phyloP scores from a whole-genome alignment of 2,797 vertebrate species.

The Luscinia megarhynchos region DNA sequence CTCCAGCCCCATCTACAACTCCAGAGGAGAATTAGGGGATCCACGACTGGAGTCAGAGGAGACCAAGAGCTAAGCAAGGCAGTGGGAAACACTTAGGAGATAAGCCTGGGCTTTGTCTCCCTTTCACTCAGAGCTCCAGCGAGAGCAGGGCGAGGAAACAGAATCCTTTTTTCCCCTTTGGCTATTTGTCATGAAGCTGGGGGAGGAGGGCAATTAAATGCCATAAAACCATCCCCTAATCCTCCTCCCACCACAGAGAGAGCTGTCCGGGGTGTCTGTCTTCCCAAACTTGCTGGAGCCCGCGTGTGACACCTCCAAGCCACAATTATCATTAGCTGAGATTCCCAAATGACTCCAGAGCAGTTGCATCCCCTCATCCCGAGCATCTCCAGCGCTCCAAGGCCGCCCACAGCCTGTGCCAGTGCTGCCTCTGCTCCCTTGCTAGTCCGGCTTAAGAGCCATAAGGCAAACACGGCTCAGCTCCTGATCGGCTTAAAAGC shows the following conservation, averaged over 20 bases:
- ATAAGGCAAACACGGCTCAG: neutral
- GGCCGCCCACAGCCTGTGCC: neutral
- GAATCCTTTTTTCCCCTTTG: neutral
- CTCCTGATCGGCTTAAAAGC: constrained; percentile 23
- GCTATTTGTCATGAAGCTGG: neutral
- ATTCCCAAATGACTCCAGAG: neutral
- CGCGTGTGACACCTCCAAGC: neutral
- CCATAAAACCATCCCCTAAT: constrained; percentile 7
- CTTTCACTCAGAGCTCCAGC: neutral
- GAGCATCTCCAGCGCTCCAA: rapidly evolving
- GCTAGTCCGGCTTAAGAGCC: neutral
- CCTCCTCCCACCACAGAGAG: neutral
- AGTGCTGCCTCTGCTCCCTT: neutral
- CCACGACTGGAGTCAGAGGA: neutral
- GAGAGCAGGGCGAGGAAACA: neutral
- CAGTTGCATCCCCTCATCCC: neutral
- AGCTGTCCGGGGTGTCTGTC: neutral
- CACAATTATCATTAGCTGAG: neutral
- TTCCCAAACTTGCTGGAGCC: neutral
- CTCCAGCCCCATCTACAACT: neutral
- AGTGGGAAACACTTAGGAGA: neutral
- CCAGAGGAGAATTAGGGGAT: neutral
- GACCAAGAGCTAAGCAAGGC: neutral
- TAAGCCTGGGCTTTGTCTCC: constrained; percentile 17
- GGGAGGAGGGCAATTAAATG: neutral